These are phyloP conservation scores for Dyspetes luteomarginatus DNA, from an alignment of 2,888 invertebrate species.

Conservation along the genomic window DNA sequence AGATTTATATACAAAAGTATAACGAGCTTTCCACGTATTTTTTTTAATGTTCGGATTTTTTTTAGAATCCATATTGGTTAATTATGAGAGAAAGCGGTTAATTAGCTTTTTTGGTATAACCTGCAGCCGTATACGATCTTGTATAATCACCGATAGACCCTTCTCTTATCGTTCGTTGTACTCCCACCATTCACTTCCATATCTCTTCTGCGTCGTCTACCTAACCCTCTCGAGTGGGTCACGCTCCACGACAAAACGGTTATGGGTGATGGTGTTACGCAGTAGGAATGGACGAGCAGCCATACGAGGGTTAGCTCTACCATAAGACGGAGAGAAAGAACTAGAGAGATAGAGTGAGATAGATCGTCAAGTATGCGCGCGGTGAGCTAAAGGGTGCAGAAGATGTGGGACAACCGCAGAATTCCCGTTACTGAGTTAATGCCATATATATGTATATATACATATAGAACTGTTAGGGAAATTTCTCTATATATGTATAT, in stretches of 20 bases:
- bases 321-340: constrained; percentile 16
- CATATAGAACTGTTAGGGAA: not conserved
- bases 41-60: too few species aligned
- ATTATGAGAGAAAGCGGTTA: too few species aligned
- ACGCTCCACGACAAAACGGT: constrained; percentile 38
- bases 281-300: constrained; percentile 39
- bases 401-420: constrained; percentile 48
- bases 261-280: constrained; percentile 8
- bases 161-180: not conserved
- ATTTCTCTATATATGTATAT: constrained; percentile 6
- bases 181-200: not conserved
- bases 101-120: too few species aligned
- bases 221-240: constrained; percentile 41
- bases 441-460: constrained; percentile 16
- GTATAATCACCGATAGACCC: too few species aligned
- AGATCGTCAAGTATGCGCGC: constrained; percentile 29
- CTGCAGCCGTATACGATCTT: too few species aligned
- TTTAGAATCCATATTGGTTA: too few species aligned
- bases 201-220: constrained; percentile 8
- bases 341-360: constrained; percentile 24
- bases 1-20: too few species aligned
- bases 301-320: constrained; percentile 35
- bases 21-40: too few species aligned
- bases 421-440: constrained; percentile 52
- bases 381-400: constrained; percentile 48